phyloP scores from a whole-genome alignment of 2,797 vertebrate species.

The Notolabrus celidotus region DNA sequence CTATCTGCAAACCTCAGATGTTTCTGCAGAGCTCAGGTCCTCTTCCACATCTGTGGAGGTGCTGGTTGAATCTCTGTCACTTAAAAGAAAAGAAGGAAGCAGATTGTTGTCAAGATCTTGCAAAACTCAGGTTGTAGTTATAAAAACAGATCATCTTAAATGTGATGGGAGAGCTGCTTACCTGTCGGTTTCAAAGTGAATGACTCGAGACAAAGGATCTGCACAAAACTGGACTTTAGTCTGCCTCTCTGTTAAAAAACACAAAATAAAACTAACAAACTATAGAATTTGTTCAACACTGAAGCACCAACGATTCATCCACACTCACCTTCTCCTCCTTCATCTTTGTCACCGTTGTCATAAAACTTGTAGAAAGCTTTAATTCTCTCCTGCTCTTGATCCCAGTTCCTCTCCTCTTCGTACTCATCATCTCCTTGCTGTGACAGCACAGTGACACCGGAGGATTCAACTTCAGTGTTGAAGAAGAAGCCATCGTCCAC shows the following conservation, averaged over 20 bases:
- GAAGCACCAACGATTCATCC: not conserved
- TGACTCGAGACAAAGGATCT: conserved; percentile 72
- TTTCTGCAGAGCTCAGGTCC: conserved; percentile 56
- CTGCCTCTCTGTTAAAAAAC: conserved; percentile 63
- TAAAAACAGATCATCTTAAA: not conserved
- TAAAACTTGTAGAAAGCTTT: conserved; percentile 81
- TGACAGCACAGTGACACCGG: conserved; percentile 25
- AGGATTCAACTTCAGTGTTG: conserved; percentile 16
- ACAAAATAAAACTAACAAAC: not conserved
- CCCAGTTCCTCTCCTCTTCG: conserved; percentile 77
- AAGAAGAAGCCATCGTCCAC: conserved; percentile 72
- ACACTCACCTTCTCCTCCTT: conserved; percentile 59
- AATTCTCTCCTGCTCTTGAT: conserved; percentile 79
- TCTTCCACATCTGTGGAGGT: conserved; percentile 73
- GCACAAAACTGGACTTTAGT: conserved; percentile 76
- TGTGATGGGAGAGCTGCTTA: conserved; percentile 36
- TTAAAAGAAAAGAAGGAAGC: conserved; percentile 39
- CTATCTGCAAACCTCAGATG: not conserved
- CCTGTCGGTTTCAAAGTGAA: conserved; percentile 80
- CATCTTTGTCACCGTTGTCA: conserved; percentile 53
- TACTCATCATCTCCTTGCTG: conserved; percentile 57
- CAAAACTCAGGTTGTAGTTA: not conserved
- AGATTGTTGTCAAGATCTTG: not conserved
- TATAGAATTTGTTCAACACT: not conserved
- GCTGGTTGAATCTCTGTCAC: conserved; percentile 67